Evolutionary conservation across 2,888 invertebrate genomes (phyloP), one percentile per base, ranked within the genome.

Genomic region (Drosophila stalkeri): DNA sequence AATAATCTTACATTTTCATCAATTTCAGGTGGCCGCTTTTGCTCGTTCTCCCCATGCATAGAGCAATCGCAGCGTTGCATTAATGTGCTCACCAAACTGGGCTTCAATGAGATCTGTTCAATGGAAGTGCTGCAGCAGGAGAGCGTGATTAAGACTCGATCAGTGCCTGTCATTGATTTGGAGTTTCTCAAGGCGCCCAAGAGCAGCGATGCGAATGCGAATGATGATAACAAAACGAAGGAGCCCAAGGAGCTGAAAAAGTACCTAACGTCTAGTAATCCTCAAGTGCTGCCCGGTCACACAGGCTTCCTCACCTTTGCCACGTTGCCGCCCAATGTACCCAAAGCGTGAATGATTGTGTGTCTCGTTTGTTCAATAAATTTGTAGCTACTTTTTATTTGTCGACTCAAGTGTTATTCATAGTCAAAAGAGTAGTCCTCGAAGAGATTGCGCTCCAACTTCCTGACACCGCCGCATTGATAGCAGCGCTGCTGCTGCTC

Each of bases 41-140:
- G 99, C 92, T 98, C 98, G 0, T 99, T 99, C 94, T 99, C 99
- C 0, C 99, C 99, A 0, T 99, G 99, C 93, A 99, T 99, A 80
- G 99, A 99, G 93, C 99, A 99, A 95, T 99, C 99, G 0, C 99
- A 99, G 93, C 95, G 96, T 74, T 98, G 97, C 11, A 98, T 97
- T 91, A 92, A 94, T 44, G 94, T 94, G 31, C 94, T 99, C 37
- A 93, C 95, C 62, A 94, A 95, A 43, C 92, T 95, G 49, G 97
- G 97, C 8, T 99, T 99, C 92, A 95, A 96, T 65, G 97, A 98
- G 85, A 94, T 99, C 62, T 94, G 95, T 83, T 98, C 98, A 0
- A 94, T 97, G 93, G 99, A 99, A 93, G 96, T 98, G 79, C 93
- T 98, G 75, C 97, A 97, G 93, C 95, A 95, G 9, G 96, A 97